Evolutionary conservation across 2,113 vertebrate genomes (phyloP).

Genomic region (Hiodon alosoides): DNA sequence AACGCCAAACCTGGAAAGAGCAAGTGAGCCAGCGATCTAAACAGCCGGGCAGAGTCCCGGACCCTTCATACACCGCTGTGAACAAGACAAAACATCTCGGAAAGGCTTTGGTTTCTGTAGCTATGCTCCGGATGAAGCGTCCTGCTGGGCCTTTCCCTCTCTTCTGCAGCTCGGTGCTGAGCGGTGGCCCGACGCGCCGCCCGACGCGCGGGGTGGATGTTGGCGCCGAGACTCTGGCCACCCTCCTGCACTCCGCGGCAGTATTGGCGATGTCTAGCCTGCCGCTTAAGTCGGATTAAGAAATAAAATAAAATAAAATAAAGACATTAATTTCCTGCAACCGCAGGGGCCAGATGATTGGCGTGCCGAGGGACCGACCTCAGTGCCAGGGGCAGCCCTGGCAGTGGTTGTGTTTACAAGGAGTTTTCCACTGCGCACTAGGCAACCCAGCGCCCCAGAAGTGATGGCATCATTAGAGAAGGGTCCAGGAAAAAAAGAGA

Average conservation of each 20-base stretch:
- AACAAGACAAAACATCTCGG: background rate
- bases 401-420: constrained; percentile 3
- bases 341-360: background rate
- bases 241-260: no score
- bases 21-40: background rate
- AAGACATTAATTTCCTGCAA: no score
- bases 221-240: no score
- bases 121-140: no score
- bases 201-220: no score
- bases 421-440: constrained; percentile 32
- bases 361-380: background rate
- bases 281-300: no score
- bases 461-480: constrained; percentile 29
- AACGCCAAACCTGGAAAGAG: background rate
- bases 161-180: no score
- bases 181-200: no score
- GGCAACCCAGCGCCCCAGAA: constrained; percentile 7
- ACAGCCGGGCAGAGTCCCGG: background rate
- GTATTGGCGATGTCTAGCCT: no score
- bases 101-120: no score
- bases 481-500: constrained; percentile 37
- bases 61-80: background rate
- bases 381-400: background rate
- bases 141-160: no score
- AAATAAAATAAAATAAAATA: no score